These are phyloP conservation scores for Sinocyclocheilus grahami DNA, from an alignment of 2,113 vertebrate genomes.

Conservation along the genomic window DNA sequence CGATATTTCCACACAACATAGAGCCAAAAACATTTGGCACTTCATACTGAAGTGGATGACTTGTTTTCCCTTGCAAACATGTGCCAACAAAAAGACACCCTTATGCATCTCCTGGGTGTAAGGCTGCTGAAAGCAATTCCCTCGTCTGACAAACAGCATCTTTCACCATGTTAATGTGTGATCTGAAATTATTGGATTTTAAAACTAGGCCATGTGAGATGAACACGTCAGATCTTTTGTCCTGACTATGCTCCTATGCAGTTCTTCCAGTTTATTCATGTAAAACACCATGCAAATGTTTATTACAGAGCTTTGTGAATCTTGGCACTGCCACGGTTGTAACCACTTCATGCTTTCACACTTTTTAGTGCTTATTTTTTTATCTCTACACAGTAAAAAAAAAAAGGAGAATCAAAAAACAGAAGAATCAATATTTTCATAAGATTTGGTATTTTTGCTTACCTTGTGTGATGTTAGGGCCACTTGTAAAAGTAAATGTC, in stretches of 20 bases:
- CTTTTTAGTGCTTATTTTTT: neutral
- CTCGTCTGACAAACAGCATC: neutral
- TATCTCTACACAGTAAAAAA: neutral
- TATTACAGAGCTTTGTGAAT: neutral
- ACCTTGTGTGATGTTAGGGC: conserved; percentile 44
- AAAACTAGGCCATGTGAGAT: neutral
- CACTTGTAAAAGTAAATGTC: conserved; percentile 23
- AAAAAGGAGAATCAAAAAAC: neutral
- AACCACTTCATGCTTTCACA: neutral
- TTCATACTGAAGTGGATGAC: conserved; percentile 55
- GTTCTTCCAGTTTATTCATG: conserved; percentile 11
- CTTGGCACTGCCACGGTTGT: neutral
- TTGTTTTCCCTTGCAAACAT: conserved; percentile 53
- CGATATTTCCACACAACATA: conserved; percentile 46
- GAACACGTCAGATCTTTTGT: neutral
- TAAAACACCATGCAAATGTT: conserved; percentile 35
- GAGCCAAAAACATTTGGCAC: conserved; percentile 62
- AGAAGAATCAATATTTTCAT: neutral
- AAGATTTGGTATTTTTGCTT: neutral
- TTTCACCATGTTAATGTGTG: neutral
- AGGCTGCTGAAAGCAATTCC: neutral
- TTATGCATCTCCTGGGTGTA: neutral
- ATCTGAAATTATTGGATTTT: neutral
- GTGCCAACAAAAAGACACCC: neutral
- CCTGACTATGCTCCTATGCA: too few species aligned